phyloP scores from a whole-genome alignment of 2,113 vertebrate species.

The Tetrao urogallus region DNA sequence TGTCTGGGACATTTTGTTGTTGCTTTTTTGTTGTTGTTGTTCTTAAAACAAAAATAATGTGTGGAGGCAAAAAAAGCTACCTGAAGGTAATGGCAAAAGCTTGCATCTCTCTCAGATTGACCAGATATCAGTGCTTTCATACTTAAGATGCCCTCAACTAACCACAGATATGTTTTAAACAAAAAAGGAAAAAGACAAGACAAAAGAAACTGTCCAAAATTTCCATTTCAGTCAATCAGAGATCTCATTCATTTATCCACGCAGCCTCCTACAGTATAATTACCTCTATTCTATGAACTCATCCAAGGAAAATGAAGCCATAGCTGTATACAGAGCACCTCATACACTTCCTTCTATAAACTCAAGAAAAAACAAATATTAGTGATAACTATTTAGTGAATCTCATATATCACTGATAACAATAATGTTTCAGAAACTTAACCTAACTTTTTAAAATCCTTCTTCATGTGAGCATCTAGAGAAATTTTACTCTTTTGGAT shows the following conservation, averaged over 20 bases:
- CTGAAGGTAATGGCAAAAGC: background rate
- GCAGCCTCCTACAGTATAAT: background rate
- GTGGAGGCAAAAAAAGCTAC: background rate
- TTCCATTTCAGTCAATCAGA: background rate
- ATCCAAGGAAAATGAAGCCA: fast-evolving
- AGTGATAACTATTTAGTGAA: background rate
- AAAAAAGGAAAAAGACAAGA: background rate
- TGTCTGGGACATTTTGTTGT: background rate
- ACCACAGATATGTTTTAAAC: background rate
- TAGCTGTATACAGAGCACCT: background rate
- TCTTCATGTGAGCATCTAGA: fast-evolving
- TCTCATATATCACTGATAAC: background rate
- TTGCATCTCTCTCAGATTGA: fast-evolving
- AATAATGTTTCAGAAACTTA: background rate
- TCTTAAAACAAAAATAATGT: background rate
- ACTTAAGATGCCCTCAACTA: background rate
- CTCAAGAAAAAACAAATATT: background rate
- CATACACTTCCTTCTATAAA: fast-evolving
- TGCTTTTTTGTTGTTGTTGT: background rate
- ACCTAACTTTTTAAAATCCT: background rate
- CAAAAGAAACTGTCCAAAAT: background rate
- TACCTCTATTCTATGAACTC: fast-evolving
- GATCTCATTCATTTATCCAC: no score
- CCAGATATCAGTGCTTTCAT: fast-evolving
- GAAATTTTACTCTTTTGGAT: background rate